phyloP scores from a whole-genome alignment of 2,113 vertebrate species.

The Forbesichthys papilliferus region DNA sequence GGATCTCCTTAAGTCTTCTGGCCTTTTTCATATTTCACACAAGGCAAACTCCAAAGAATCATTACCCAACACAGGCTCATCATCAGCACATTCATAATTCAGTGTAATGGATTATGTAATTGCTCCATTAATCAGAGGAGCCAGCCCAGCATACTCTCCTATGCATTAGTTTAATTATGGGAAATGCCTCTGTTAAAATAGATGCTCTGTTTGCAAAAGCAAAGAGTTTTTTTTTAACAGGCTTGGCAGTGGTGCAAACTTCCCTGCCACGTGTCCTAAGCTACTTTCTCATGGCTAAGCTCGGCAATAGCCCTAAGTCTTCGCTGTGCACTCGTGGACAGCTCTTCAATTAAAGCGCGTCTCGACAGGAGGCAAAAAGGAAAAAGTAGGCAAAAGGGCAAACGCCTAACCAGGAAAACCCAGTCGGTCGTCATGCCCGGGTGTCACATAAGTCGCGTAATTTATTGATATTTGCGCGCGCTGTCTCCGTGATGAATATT shows the following conservation, averaged over 20 bases:
- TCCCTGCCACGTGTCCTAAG: neutral
- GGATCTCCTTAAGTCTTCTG: constrained; percentile 23
- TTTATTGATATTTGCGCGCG: constrained; percentile 41
- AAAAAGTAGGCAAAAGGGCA: constrained; percentile 47
- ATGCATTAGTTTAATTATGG: constrained; percentile 66
- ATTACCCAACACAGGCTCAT: constrained; percentile 68
- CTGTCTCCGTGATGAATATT: constrained; percentile 30
- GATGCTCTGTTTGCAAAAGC: constrained; percentile 55
- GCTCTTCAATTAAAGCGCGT: constrained; percentile 44
- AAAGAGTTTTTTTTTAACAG: constrained; percentile 11
- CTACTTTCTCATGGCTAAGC: neutral
- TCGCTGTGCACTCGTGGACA: constrained; percentile 27
- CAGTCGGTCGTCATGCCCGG: constrained; percentile 23
- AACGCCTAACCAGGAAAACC: constrained; percentile 40
- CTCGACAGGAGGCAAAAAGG: constrained; percentile 24
- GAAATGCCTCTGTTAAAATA: constrained; percentile 60
- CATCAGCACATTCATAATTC: constrained; percentile 74
- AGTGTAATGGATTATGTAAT: constrained; percentile 74
- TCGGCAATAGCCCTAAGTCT: constrained; percentile 16
- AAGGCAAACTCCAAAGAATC: constrained; percentile 66
- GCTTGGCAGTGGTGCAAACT: constrained; percentile 25
- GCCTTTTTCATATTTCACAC: constrained; percentile 54
- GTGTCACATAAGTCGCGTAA: constrained; percentile 35
- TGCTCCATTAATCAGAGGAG: constrained; percentile 66
- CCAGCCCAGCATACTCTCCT: constrained; percentile 55